These are phyloP conservation scores for Dendroctonus valens DNA, from an alignment of 1,140 invertebrate genomes.

Conservation along the genomic window DNA sequence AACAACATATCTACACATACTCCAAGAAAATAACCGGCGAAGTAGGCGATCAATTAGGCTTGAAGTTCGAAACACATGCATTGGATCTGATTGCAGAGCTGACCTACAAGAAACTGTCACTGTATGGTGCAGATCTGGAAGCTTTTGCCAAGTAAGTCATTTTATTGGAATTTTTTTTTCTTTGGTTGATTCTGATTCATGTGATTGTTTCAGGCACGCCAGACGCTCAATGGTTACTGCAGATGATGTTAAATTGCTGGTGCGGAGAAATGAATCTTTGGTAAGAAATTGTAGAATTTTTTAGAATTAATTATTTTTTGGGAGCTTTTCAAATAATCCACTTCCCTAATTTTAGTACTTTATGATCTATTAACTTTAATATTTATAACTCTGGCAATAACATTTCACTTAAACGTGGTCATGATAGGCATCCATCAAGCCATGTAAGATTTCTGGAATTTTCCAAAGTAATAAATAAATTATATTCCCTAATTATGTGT, in stretches of 20 bases:
- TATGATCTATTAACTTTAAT: conserved; percentile 12
- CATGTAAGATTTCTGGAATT: not conserved
- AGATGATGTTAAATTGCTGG: conserved; percentile 57
- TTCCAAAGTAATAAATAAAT: not conserved
- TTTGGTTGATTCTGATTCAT: not conserved
- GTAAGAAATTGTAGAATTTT: conserved; percentile 43
- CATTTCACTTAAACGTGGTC: not conserved
- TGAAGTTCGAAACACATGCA: conserved; percentile 50
- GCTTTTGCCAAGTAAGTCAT: conserved; percentile 56
- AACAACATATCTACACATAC: conserved; percentile 52
- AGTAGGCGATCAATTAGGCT: conserved; percentile 50
- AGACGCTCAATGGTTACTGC: conserved; percentile 55
- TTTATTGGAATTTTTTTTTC: not conserved
- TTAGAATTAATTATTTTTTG: not conserved
- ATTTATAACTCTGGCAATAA: conserved; percentile 5
- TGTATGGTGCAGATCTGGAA: conserved; percentile 57
- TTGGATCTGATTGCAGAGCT: conserved; percentile 56
- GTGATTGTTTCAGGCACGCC: conserved; percentile 51
- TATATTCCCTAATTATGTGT: too few species aligned
- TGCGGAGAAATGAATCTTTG: conserved; percentile 54
- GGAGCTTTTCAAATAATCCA: not conserved
- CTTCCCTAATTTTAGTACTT: not conserved
- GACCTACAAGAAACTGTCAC: conserved; percentile 52
- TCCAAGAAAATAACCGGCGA: conserved; percentile 52
- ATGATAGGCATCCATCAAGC: not conserved